Evolutionary conservation across 2,113 vertebrate species (phyloP), one percentile per base, ranked within the genome.

Genomic region (Crotalus helleri): DNA sequence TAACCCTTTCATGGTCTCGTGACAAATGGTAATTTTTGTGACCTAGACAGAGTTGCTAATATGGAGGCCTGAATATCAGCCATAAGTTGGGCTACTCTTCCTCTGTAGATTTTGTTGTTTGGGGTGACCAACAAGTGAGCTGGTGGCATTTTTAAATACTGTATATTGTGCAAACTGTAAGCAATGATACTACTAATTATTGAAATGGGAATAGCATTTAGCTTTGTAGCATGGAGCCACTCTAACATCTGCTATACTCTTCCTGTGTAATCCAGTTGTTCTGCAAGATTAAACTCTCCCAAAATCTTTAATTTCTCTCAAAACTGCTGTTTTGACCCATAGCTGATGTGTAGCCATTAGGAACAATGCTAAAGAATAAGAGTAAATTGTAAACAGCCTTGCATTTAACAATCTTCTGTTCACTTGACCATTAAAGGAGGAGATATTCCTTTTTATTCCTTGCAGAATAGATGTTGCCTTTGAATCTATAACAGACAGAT

Each of bases 401-500:
- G 23, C 55, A 44, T 51, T 13, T 57, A 26, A 2, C 19, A 44
- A 33, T 8, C 11, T 92, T 74, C 64, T 26, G 58, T 89, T 46
- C 19, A 9, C 9, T 57, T 57, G 51, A 19, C 23, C 55, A 74
- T 21, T 58, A 33, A 10, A 81, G 10, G 9, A 21, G 12, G 29
- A 3, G 11, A n/a, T 46, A 24, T 15, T 21, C 1, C 2, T 59
- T 89, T 24, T 49, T 11, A 29, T 1, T 81, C 74, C 33, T 81
- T 44, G 87, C 8, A 58, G 24, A 88, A 4, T 0, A 0, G 1
- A 15, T 1, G 44, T 0, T 0, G 39, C 0, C n/a, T 15, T 17
- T 0, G 0, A 1, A 0, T 1, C 0, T 15, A 29, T 3, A 13
- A 7, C 0, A 49, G 19, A 1, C 24, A 44, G 44, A 58, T 26